Evolutionary conservation across 2,888 invertebrate species (phyloP).

Genomic region (Drosophila anomelani): DNA sequence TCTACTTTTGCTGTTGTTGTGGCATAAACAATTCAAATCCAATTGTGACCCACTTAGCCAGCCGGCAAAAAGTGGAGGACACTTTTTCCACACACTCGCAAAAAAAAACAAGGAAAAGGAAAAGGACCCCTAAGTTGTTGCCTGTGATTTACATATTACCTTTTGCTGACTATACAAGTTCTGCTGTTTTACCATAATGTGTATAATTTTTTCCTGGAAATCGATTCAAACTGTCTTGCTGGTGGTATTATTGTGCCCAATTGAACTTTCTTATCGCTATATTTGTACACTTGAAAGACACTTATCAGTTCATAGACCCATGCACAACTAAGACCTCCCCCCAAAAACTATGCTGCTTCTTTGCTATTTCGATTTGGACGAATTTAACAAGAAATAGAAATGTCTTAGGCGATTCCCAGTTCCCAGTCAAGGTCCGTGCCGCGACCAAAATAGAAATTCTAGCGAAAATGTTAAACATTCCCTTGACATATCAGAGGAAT

Average conservation of each 20-base stretch:
- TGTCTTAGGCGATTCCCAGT: constrained; percentile 1
- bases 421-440: constrained; percentile 30
- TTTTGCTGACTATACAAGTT: neutral
- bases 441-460: constrained; percentile 68
- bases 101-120: neutral
- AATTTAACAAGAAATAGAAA: constrained; percentile 22
- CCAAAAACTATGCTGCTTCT: constrained; percentile 1
- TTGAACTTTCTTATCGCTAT: constrained; percentile 15
- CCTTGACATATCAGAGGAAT: constrained; percentile 71
- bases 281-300: neutral
- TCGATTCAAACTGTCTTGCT: constrained; percentile 14
- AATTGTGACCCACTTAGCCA: constrained; percentile 68
- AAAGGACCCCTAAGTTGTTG: constrained; percentile 43
- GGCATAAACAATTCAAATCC: constrained; percentile 74
- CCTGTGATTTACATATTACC: constrained; percentile 61
- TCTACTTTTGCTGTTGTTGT: constrained; percentile 38
- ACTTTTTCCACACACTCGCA: constrained; percentile 5
- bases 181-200: neutral
- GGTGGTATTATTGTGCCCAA: neutral
- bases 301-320: constrained; percentile 39
- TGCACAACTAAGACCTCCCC: neutral
- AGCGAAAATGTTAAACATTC: constrained; percentile 69
- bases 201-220: constrained; percentile 9
- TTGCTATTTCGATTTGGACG: neutral
- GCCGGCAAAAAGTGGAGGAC: constrained; percentile 22